Percentiles rank a stretch among this genome's conserved stretches.
phyloP scores from a whole-genome alignment of 92 coral and sea anemone species.

The Porites cylindrica region DNA sequence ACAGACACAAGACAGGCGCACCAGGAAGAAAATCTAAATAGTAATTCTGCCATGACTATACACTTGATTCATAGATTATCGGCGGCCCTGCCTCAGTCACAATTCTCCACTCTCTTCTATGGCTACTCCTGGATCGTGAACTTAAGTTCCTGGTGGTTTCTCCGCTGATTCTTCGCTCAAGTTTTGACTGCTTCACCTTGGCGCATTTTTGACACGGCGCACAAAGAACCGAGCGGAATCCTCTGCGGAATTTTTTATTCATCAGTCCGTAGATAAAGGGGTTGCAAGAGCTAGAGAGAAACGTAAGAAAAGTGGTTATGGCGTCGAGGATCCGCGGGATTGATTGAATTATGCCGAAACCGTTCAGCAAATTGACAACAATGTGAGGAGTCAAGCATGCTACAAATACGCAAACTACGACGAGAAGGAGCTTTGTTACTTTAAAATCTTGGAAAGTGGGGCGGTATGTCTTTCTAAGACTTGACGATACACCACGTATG shows the following conservation, averaged over 20 bases:
- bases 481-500: conserved; percentile 57
- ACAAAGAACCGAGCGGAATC: conserved; percentile 80
- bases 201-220: conserved; percentile 69
- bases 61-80: conserved; percentile 36
- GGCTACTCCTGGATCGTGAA: conserved; percentile 40
- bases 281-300: conserved; percentile 82
- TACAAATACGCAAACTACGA: conserved; percentile 83
- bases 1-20: too few species aligned
- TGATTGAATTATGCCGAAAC: conserved; percentile 57
- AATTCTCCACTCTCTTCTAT: conserved; percentile 30
- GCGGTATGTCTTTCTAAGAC: conserved; percentile 59
- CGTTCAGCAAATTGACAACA: conserved; percentile 69
- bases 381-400: conserved; percentile 91
- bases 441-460: conserved; percentile 87
- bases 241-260: conserved; percentile 86
- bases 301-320: conserved; percentile 70
- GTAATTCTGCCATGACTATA: background rate
- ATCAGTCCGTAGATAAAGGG: conserved; percentile 86
- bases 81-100: conserved; percentile 15
- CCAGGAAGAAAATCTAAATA: too few species aligned
- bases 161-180: conserved; percentile 37
- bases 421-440: conserved; percentile 80
- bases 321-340: conserved; percentile 77
- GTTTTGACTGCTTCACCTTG: background rate
- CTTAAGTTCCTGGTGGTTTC: conserved; percentile 54